These are phyloP conservation scores for Sisor rabdophorus DNA, from an alignment of 2,113 vertebrate species.

Conservation along the genomic window DNA sequence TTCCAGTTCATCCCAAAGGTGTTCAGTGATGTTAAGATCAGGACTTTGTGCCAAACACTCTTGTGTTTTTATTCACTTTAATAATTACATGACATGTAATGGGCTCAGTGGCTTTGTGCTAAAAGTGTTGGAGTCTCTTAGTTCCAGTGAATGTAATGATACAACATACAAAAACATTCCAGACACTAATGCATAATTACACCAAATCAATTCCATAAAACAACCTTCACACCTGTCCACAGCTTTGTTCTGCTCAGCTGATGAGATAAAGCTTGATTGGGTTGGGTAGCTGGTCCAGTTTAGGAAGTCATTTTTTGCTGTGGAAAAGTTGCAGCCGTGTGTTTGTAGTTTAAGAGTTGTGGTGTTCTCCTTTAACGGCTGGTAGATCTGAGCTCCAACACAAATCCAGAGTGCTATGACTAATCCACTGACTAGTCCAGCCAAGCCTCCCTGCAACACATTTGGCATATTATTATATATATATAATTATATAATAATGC, in stretches of 20 bases:
- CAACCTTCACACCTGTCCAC: conserved; percentile 45
- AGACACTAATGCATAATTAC: neutral
- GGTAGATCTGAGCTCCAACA: conserved; percentile 69
- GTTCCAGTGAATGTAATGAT: too few species aligned
- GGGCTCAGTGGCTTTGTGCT: too few species aligned
- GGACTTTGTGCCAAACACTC: too few species aligned
- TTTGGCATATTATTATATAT: neutral
- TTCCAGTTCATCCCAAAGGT: too few species aligned
- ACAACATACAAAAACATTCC: neutral
- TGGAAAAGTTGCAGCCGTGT: conserved; percentile 63
- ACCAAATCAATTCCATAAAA: neutral
- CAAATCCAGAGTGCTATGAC: conserved; percentile 69
- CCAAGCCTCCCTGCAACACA: conserved; percentile 67
- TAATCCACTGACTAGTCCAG: conserved; percentile 68
- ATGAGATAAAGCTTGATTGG: conserved; percentile 9
- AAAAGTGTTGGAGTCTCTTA: too few species aligned
- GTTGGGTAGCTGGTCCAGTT: conserved; percentile 53
- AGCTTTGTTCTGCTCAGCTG: conserved; percentile 12
- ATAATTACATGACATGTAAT: too few species aligned
- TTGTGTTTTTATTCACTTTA: too few species aligned
- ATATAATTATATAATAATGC: neutral
- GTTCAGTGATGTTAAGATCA: too few species aligned
- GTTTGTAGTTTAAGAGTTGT: conserved; percentile 63
- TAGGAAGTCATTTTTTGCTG: neutral
- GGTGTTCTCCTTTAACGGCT: conserved; percentile 54